Conservation (phyloP, 2,113 vertebrate species). For the Gambusia holbrooki region DNA sequence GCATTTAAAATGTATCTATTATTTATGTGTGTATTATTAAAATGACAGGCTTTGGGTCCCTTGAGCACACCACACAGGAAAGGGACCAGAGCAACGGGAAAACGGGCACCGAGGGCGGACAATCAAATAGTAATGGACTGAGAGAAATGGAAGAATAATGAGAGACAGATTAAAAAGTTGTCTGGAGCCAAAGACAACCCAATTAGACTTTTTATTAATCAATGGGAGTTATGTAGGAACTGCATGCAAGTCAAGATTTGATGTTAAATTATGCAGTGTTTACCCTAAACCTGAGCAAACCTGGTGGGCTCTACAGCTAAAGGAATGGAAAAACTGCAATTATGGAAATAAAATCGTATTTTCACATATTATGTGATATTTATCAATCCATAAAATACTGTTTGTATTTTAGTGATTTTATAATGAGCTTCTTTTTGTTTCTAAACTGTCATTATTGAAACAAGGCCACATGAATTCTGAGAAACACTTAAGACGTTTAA, state of each 20-base stretch:
- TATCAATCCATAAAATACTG: not conserved
- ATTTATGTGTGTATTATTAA: conserved; percentile 77
- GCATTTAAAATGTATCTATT: conserved; percentile 79
- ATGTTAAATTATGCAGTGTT: not conserved
- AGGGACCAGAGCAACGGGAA: conserved; percentile 49
- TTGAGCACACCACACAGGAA: conserved; percentile 41
- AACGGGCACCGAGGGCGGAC: conserved; percentile 32
- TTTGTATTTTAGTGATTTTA: not conserved
- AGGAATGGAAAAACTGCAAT: not conserved
- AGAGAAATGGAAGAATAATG: conserved; percentile 54
- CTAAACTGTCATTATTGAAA: too few relatives aligned
- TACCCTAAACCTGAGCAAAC: not conserved
- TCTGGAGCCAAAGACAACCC: conserved; percentile 26
- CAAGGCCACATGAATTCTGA: not conserved
- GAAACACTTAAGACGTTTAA: not conserved
- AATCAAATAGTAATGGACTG: conserved; percentile 50
- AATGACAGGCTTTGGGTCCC: conserved; percentile 60
- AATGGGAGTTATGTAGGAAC: not conserved
- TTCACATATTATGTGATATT: not conserved
- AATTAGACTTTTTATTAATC: conserved; percentile 6
- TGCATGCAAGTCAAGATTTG: not conserved
- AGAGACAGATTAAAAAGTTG: conserved; percentile 51
- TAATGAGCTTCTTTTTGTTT: not conserved
- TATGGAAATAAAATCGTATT: not conserved
- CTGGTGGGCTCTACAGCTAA: not conserved